Evolutionary conservation across 2,888 invertebrate genomes (phyloP), one percentile per base, ranked within the genome.

Genomic region (Eupithecia vulgata): DNA sequence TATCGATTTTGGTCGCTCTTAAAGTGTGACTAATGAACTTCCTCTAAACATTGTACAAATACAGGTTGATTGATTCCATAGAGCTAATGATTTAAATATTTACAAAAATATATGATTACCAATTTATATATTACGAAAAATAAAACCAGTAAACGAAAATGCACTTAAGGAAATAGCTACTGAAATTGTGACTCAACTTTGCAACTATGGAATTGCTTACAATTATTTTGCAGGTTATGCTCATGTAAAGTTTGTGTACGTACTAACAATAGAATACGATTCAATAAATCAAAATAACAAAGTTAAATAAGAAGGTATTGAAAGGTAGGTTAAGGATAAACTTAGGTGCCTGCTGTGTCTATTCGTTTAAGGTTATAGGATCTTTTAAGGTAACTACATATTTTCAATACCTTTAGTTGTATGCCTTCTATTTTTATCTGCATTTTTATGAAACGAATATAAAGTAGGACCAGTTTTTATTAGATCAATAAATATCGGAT

Each of bases 401-500:
- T 8, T 64, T n/a, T n/a, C 21, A 12, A n/a, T 17, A 21, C 17
- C 10, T 15, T 65, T 37, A 13, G 1, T 17, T 8, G 4, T 34
- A 30, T 6, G 7, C 15, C 37, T 65, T 40, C n/a, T 40, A 40
- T 65, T 25, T 37, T n/a, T 12, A 65, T 65, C 25, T n/a, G 10
- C 12, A 65, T n/a, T 13, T 62, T 45, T 37, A 66, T 67, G 35
- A 64, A 40, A 65, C 65, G 65, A 21, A 15, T 64, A 70, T 59
- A 67, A 69, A 76, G 74, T 81, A 76, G 79, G 81, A 83, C 83
- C 81, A 82, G 83, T 86, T 88, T 86, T 90, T 89, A 87, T 88
- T 83, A 83, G 80, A 74, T 71, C 81, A 75, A 75, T 75, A 75
- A 75, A 81, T 81, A 87, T 89, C 86, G 87, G 88, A 85, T 84